phyloP scores from a whole-genome alignment of 2,113 vertebrate genomes.

The Neolamprologus toae region DNA sequence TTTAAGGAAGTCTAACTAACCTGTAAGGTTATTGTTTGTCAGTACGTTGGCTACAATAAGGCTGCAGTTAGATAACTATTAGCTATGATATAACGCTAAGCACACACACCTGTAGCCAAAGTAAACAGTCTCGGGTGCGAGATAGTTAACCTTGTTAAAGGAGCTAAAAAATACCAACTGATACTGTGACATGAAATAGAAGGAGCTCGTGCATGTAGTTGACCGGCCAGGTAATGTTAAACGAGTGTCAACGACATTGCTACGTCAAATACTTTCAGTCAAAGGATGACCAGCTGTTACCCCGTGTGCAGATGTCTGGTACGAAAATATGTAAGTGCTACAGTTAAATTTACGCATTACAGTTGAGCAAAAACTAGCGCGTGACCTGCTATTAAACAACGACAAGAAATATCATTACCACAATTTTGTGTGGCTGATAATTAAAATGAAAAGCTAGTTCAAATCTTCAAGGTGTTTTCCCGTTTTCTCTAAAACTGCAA shows the following conservation, averaged over 20 bases:
- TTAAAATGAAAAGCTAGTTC: background rate
- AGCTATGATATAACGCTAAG: constrained; percentile 2
- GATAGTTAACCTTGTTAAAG: background rate
- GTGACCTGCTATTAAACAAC: background rate
- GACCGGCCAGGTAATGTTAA: background rate
- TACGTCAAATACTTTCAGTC: background rate
- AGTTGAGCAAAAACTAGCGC: background rate
- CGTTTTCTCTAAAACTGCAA: constrained; percentile 5
- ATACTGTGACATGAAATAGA: background rate
- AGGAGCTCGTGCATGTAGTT: background rate
- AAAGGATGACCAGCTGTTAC: constrained; percentile 7
- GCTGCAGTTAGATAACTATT: background rate
- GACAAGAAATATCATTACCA: background rate
- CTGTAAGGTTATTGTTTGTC: background rate
- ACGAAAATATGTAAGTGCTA: background rate
- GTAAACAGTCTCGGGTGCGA: constrained; percentile 25
- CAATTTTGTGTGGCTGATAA: background rate
- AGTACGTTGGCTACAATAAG: background rate
- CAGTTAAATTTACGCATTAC: background rate
- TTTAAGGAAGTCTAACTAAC: background rate
- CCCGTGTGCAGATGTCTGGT: background rate
- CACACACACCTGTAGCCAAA: constrained; percentile 50
- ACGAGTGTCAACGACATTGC: background rate
- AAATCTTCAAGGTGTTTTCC: background rate
- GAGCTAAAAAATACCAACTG: background rate